Evolutionary conservation across 2,797 vertebrate genomes (phyloP).

Genomic region (Euphonia xanthogaster): DNA sequence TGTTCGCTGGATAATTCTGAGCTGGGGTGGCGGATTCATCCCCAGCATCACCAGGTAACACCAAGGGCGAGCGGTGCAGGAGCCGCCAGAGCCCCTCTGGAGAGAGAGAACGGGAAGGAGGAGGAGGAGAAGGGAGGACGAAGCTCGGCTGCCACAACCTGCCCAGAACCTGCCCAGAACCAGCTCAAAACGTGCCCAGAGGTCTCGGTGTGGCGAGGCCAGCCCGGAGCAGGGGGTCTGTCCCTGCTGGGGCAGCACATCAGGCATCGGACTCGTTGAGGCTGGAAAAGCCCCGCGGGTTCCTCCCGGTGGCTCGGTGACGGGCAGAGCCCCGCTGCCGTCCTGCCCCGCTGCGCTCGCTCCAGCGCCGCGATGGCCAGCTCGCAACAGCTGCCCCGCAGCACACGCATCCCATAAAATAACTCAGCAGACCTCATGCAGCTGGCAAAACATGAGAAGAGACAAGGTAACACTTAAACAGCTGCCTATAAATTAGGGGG

Average conservation of each 20-base stretch:
- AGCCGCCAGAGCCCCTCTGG: not conserved
- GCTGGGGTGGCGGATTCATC: not conserved
- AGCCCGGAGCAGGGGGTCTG: accelerated
- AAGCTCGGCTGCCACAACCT: not conserved
- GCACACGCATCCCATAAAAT: not conserved
- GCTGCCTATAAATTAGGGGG: constrained; percentile 61
- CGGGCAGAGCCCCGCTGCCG: not conserved
- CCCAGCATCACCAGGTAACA: not conserved
- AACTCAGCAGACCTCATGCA: not conserved
- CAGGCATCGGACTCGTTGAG: accelerated
- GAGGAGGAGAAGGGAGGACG: not conserved
- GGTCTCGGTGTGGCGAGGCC: accelerated
- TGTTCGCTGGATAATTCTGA: not conserved
- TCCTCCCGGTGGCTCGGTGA: too few relatives aligned
- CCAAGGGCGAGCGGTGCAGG: accelerated
- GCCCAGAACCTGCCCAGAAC: not conserved
- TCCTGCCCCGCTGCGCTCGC: not conserved
- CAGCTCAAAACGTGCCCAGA: too few relatives aligned
- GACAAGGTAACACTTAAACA: constrained; percentile 3
- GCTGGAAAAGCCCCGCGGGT: not conserved
- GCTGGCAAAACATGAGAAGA: not conserved
- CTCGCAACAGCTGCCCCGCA: not conserved
- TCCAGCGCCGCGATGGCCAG: not conserved
- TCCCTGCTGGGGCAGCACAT: not conserved
- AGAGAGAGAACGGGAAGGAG: not conserved